These are phyloP conservation scores for Melanerpes aurifrons DNA, from an alignment of 2,113 vertebrate species.

Conservation along the genomic window DNA sequence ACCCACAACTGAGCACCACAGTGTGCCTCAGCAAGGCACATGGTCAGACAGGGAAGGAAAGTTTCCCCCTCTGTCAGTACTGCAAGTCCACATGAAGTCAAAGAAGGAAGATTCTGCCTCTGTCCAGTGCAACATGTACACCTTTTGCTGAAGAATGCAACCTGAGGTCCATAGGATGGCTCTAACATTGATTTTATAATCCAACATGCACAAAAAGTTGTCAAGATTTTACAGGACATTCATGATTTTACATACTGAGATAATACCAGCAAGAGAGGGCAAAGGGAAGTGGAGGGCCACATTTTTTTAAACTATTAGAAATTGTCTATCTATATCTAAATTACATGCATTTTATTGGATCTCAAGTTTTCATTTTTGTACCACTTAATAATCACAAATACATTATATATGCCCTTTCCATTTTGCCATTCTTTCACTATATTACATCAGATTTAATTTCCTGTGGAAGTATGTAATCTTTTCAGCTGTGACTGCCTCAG, in stretches of 20 bases:
- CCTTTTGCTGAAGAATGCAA: background rate
- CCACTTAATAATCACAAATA: slow-evolving; percentile 23
- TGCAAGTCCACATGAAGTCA: background rate
- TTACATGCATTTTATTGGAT: background rate
- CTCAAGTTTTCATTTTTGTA: slow-evolving; percentile 37
- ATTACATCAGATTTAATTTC: slow-evolving; percentile 64
- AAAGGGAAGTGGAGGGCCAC: background rate
- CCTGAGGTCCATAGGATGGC: background rate
- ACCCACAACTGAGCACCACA: accelerated
- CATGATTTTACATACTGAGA: background rate
- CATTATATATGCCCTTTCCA: slow-evolving; percentile 5
- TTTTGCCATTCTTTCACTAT: slow-evolving; percentile 36
- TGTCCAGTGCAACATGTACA: background rate
- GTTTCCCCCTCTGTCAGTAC: background rate
- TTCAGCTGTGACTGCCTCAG: slow-evolving; percentile 35
- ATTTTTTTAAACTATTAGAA: background rate
- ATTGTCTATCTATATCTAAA: slow-evolving; percentile 12
- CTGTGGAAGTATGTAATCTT: slow-evolving; percentile 52
- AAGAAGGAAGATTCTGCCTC: background rate
- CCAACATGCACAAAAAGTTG: background rate
- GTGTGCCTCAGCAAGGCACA: accelerated
- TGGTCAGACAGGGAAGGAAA: background rate
- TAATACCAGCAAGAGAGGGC: background rate
- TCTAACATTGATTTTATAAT: background rate
- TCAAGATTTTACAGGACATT: background rate